phyloP scores from a whole-genome alignment of 1,140 invertebrate species.

The Penaeus vannamei region DNA sequence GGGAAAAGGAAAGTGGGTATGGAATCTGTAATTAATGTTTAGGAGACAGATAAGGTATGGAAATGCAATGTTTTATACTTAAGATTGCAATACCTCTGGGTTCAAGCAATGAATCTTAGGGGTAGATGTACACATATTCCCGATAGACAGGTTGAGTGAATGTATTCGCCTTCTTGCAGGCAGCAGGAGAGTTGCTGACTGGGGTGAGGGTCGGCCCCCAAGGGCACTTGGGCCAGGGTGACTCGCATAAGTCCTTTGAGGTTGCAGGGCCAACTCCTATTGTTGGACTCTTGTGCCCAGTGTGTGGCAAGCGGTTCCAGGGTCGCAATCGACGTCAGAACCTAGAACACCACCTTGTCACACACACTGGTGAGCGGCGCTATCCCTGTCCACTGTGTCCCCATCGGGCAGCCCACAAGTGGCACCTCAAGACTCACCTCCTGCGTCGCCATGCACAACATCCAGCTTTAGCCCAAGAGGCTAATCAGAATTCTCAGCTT shows the following conservation, averaged over 20 bases:
- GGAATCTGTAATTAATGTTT: too few species aligned
- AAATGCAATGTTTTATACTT: too few species aligned
- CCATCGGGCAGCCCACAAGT: slow-evolving; percentile 66
- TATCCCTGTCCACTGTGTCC: slow-evolving; percentile 64
- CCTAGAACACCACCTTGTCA: slow-evolving; percentile 64
- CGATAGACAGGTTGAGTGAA: slow-evolving; percentile 62
- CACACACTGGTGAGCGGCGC: slow-evolving; percentile 65
- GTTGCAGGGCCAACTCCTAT: slow-evolving; percentile 54
- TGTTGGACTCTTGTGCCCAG: slow-evolving; percentile 63
- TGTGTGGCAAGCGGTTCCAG: slow-evolving; percentile 66
- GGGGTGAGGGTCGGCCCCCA: slow-evolving; percentile 52
- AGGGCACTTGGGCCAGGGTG: slow-evolving; percentile 54
- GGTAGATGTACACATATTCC: slow-evolving; percentile 26
- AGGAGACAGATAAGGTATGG: too few species aligned
- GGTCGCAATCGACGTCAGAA: slow-evolving; percentile 66
- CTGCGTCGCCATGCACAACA: slow-evolving; percentile 64
- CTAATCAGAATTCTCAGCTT: slow-evolving; percentile 32
- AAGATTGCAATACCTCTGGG: too few species aligned
- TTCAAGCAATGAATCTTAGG: neutral
- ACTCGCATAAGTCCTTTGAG: slow-evolving; percentile 59
- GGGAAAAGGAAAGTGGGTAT: neutral
- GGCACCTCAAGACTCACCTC: slow-evolving; percentile 66
- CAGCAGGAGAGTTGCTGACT: slow-evolving; percentile 61
- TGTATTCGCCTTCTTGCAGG: slow-evolving; percentile 65
- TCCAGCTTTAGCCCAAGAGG: slow-evolving; percentile 52